Percentiles rank a stretch among this genome's conserved stretches.
phyloP scores from a whole-genome alignment of 2,888 invertebrate species.

The Agonopterix heracliana region DNA sequence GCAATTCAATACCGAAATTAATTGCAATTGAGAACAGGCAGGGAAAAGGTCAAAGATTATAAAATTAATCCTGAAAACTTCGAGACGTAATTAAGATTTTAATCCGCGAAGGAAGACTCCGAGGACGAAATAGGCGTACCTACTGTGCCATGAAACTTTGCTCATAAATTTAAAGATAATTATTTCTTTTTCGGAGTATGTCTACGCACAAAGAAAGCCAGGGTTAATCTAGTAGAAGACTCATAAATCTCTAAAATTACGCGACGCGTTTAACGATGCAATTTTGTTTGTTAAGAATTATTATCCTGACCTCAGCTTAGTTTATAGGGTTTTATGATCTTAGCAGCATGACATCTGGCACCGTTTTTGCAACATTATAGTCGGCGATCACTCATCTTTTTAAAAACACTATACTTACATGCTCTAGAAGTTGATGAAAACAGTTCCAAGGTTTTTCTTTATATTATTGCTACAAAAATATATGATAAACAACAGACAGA shows the following conservation, averaged over 20 bases:
- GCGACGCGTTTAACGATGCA: slow-evolving; percentile 3
- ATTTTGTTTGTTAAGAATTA: slow-evolving; percentile 8
- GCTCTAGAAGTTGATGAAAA: no score
- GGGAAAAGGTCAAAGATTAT: slow-evolving; percentile 45
- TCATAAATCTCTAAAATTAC: slow-evolving; percentile 8
- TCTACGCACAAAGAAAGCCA: slow-evolving; percentile 4
- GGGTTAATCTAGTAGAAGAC: slow-evolving; percentile 1
- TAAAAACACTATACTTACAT: no score
- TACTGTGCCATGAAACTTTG: slow-evolving; percentile 45
- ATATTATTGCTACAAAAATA: no score
- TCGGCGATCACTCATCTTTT: no score
- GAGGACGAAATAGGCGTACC: slow-evolving; percentile 45
- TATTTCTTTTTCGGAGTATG: slow-evolving; percentile 30
- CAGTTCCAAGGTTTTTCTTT: no score
- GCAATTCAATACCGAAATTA: slow-evolving; percentile 26
- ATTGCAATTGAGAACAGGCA: slow-evolving; percentile 13
- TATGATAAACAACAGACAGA: no score
- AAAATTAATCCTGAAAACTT: slow-evolving; percentile 60
- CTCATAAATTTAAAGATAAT: slow-evolving; percentile 58
- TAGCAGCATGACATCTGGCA: not conserved
- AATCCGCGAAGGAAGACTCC: slow-evolving; percentile 46
- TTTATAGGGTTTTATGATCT: slow-evolving; percentile 13
- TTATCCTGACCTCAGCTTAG: slow-evolving; percentile 14
- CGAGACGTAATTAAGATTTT: slow-evolving; percentile 63
- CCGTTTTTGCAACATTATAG: not conserved